A percentile compares a stretch with the other conserved stretches of the same genome.
These are phyloP conservation scores for Ophion ventricosus DNA, from an alignment of 2,888 invertebrate genomes.

Conservation along the genomic window DNA sequence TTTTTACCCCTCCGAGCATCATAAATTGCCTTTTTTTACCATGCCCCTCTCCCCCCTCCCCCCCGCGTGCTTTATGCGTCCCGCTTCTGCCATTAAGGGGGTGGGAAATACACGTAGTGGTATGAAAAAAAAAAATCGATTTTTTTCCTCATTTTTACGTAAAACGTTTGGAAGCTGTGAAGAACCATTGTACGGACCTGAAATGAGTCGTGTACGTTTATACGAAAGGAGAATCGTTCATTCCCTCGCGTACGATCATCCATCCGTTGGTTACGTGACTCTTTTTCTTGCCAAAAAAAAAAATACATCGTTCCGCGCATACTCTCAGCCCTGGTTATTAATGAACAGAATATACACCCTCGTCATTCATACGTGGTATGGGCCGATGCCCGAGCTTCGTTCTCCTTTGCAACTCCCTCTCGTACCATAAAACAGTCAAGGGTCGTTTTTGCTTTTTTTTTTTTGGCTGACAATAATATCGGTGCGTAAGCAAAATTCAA, in stretches of 20 bases:
- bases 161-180: too few species aligned
- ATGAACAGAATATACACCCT: constrained; percentile 71
- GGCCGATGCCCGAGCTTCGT: too few species aligned
- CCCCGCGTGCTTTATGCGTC: constrained; percentile 80
- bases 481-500: too few species aligned
- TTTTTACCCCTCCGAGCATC: constrained; percentile 75
- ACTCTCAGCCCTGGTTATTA: constrained; percentile 74
- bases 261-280: constrained; percentile 78
- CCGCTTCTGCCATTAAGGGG: constrained; percentile 82
- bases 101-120: too few species aligned
- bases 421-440: constrained; percentile 45
- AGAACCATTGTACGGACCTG: too few species aligned
- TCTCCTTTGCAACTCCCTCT: constrained; percentile 32
- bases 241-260: constrained; percentile 72
- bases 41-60: too few species aligned
- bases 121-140: too few species aligned
- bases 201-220: constrained; percentile 47
- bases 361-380: constrained; percentile 43
- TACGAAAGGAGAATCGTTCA: constrained; percentile 53
- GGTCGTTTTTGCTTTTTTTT: constrained; percentile 14
- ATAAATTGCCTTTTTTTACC: constrained; percentile 80
- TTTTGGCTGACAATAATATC: too few species aligned
- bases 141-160: constrained; percentile 11
- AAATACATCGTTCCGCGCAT: constrained; percentile 75
- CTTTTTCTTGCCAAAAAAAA: constrained; percentile 78